phyloP scores from a whole-genome alignment of 2,888 invertebrate genomes.

The Corbicula japonica region DNA sequence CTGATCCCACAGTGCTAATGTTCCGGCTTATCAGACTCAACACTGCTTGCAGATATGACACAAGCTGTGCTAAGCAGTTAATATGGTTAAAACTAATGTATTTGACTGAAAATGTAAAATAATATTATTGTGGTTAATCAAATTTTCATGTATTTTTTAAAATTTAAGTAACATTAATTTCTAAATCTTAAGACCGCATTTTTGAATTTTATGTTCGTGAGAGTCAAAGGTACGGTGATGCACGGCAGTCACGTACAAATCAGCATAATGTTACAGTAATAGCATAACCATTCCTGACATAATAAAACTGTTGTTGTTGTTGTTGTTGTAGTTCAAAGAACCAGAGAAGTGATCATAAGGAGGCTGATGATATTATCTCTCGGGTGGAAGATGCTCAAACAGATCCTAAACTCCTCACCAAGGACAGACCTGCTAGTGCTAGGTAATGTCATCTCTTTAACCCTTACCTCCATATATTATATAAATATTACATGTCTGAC shows the following conservation, averaged over 20 bases:
- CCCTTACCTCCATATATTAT: not conserved
- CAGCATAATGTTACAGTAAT: too few relatives aligned
- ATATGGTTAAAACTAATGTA: too few relatives aligned
- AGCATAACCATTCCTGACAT: not conserved
- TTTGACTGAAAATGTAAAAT: too few relatives aligned
- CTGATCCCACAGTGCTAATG: too few relatives aligned
- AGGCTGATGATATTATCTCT: constrained; percentile 72
- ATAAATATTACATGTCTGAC: too few relatives aligned
- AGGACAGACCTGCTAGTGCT: constrained; percentile 55
- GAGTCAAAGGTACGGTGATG: not conserved
- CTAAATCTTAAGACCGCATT: not conserved
- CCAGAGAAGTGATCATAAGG: constrained; percentile 71
- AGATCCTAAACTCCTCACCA: constrained; percentile 44
- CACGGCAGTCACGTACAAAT: not conserved
- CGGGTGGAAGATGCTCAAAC: constrained; percentile 73
- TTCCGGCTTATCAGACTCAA: too few relatives aligned
- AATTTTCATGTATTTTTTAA: not conserved
- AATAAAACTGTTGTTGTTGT: too few relatives aligned
- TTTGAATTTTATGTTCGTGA: not conserved
- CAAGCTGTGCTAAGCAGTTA: too few relatives aligned
- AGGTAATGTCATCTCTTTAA: constrained; percentile 34
- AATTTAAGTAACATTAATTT: not conserved
- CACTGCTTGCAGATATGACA: too few relatives aligned
- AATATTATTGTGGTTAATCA: too few relatives aligned
- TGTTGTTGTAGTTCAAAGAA: constrained; percentile 55